Evolutionary conservation across 2,113 vertebrate genomes (phyloP).

Genomic region (Urocolius indicus): DNA sequence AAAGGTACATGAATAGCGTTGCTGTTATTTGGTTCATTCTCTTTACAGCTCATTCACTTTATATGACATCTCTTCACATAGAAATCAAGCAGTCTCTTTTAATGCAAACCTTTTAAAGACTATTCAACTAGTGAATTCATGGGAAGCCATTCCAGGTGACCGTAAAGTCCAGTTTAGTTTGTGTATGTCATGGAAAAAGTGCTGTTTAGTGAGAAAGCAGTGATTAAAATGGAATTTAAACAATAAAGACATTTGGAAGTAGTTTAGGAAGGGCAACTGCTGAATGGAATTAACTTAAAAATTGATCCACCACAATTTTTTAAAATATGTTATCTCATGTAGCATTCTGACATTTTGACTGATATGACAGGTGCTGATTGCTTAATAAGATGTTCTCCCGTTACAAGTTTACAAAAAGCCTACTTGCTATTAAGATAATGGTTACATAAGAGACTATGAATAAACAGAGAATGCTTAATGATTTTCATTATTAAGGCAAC

Average conservation of each 20-base stretch:
- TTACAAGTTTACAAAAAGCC: not conserved
- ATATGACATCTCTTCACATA: not conserved
- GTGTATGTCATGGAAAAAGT: no score
- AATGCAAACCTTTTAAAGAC: not conserved
- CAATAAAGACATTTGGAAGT: not conserved
- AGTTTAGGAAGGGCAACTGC: not conserved
- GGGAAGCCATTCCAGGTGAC: not conserved
- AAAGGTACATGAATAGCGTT: not conserved
- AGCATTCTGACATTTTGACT: not conserved
- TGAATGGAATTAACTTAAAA: not conserved
- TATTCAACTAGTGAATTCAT: not conserved
- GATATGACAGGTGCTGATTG: not conserved
- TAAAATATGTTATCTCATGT: not conserved
- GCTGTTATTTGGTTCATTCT: not conserved
- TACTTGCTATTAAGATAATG: not conserved
- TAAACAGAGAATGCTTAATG: not conserved
- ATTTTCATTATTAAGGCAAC: not conserved
- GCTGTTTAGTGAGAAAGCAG: not conserved
- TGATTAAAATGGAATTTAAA: not conserved
- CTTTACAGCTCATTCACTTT: not conserved
- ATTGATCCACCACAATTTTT: not conserved
- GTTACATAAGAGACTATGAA: not conserved
- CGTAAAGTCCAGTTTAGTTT: no score
- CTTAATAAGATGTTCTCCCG: not conserved
- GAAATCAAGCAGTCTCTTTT: not conserved